These are phyloP conservation scores for Acromyrmex charruanus DNA, from an alignment of 1,140 invertebrate genomes.

Conservation along the genomic window DNA sequence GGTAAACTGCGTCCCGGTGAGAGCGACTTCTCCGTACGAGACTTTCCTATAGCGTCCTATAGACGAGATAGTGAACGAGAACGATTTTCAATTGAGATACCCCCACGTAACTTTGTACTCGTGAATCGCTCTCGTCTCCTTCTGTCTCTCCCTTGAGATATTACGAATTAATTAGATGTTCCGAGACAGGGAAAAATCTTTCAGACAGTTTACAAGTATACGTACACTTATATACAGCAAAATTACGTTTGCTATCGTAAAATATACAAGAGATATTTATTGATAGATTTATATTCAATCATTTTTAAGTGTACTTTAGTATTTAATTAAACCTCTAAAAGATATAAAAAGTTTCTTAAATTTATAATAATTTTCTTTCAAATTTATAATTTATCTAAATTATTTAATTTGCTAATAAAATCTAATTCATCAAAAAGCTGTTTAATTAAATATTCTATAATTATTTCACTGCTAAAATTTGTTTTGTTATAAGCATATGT, in stretches of 20 bases:
- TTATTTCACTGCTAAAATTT: neutral
- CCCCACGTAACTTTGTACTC: constrained; percentile 44
- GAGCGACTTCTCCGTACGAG: constrained; percentile 42
- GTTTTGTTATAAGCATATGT: neutral
- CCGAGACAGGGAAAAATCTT: neutral
- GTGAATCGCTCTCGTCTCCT: neutral
- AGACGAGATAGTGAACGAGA: constrained; percentile 29
- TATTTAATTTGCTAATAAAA: neutral
- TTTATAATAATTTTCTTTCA: neutral
- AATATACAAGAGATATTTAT: neutral
- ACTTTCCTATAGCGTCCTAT: neutral
- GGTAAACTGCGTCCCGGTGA: constrained; percentile 40
- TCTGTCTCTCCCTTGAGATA: neutral
- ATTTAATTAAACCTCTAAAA: neutral
- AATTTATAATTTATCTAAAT: neutral
- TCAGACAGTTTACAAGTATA: neutral
- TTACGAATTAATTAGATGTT: constrained; percentile 49
- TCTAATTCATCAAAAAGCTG: neutral
- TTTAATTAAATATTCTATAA: neutral
- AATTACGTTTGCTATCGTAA: neutral
- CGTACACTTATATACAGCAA: neutral
- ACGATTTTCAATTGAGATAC: constrained; percentile 57
- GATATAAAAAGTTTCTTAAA: neutral
- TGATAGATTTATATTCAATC: neutral
- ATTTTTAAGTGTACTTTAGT: neutral